phyloP scores from a whole-genome alignment of 2,113 vertebrate genomes.

The Sciurus niger region DNA sequence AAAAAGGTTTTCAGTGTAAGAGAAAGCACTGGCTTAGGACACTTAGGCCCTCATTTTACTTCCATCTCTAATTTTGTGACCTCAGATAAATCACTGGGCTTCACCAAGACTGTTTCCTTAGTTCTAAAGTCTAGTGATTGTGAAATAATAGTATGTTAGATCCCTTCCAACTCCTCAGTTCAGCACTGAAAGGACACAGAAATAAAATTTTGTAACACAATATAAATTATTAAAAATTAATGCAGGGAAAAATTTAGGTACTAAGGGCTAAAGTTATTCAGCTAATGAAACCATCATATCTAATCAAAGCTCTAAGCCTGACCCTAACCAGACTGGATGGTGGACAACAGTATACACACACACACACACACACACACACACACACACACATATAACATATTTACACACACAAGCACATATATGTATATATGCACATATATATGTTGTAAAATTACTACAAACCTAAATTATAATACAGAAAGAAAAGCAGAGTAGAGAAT shows the following conservation, averaged over 20 bases:
- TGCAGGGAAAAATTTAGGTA: neutral
- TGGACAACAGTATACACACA: neutral
- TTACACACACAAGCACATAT: neutral
- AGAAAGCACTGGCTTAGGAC: slow-evolving; percentile 3
- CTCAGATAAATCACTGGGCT: slow-evolving; percentile 2
- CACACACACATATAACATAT: neutral
- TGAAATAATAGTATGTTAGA: slow-evolving; percentile 5
- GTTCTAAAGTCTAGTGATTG: neutral
- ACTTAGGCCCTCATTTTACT: neutral
- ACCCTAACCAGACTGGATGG: neutral
- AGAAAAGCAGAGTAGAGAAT: slow-evolving; percentile 77
- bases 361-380: neutral
- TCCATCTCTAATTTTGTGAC: neutral
- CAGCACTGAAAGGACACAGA: neutral
- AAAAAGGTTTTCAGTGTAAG: neutral
- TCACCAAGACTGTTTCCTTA: neutral
- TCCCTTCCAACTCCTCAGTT: neutral
- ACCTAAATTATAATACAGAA: slow-evolving; percentile 78
- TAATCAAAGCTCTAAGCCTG: slow-evolving; percentile 42
- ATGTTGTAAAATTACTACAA: slow-evolving; percentile 58
- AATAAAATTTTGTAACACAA: slow-evolving; percentile 41
- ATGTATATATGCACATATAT: neutral
- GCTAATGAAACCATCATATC: neutral
- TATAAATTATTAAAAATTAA: slow-evolving; percentile 54
- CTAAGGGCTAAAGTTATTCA: slow-evolving; percentile 19